Base-by-base conservation (phyloP, 2,888 invertebrate genomes). In the Octodonta nipae region DNA sequence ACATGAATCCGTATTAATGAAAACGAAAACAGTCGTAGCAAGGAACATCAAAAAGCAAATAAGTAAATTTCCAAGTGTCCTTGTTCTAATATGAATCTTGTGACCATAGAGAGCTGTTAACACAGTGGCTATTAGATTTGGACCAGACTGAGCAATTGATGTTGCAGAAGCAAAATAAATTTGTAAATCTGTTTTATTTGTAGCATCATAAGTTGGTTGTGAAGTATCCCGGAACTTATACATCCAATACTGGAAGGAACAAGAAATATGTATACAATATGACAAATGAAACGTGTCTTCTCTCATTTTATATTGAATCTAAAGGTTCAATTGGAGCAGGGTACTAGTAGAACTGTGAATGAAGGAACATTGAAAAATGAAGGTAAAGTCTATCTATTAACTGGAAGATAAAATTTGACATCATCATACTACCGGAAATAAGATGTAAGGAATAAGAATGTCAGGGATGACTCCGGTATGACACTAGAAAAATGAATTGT, bases 1-100 rank as follows among this genome's bases (percentile, higher is more conserved):
- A 40, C 40, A 40, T 24, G 30, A 22, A 27, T 43, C 43, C 5
- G 43, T 43, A 28, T 43, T 30, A n/a, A 41, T 22, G 8, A 32
- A 25, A 7, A 36, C 31, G 12, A 43, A 31, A 13, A 30, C 32
- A 6, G 42, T 33, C 7, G 32, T 33, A 8, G 26, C 3, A 24
- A 37, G 11, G 12, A 36, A 35, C 7, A 38, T 28, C 2, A 12
- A 1, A 12, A 25, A 25, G 10, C 27, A 15, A 3, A 31, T 13
- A 14, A 14, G 12, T 3, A 42, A 15, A 13, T 37, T 16, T 3
- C 25, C 6, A 15, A 42, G 15, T 2, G 37, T 30, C 30, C 38
- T 37, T 4, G 30, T 33, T 28, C 34, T 34, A 2, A 37, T 30
- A 5, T 34, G 15, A 20, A 44, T 30, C 22, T 39, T 41, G 22